These are phyloP conservation scores for Gopherus evgoodei DNA, from an alignment of 2,113 vertebrate genomes.

Conservation along the genomic window DNA sequence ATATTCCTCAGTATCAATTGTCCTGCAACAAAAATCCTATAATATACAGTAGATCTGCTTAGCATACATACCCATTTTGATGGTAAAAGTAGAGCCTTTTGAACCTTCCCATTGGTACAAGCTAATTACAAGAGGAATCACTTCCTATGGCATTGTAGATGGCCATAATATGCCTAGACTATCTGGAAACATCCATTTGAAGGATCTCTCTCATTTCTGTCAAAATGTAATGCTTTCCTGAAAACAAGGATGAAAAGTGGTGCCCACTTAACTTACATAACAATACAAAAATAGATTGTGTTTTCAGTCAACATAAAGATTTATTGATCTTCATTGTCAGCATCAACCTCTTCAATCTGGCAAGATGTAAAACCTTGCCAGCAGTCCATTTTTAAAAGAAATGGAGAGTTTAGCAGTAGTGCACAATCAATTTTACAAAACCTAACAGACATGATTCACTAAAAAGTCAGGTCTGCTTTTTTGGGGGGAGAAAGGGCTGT, in stretches of 20 bases:
- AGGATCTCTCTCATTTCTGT: background rate
- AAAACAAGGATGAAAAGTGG: constrained; percentile 31
- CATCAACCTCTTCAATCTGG: background rate
- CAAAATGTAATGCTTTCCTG: constrained; percentile 14
- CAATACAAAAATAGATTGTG: background rate
- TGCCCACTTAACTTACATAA: background rate
- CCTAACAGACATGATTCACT: background rate
- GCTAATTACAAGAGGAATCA: constrained; percentile 1
- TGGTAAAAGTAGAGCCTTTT: background rate
- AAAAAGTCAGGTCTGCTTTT: background rate
- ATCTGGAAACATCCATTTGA: background rate
- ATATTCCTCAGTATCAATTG: background rate
- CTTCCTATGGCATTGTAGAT: background rate
- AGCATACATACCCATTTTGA: background rate
- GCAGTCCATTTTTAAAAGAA: background rate
- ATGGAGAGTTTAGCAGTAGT: background rate
- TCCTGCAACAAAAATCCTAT: background rate
- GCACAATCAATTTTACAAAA: background rate
- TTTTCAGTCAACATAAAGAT: constrained; percentile 37
- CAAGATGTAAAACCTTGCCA: constrained; percentile 18
- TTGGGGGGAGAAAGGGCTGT: background rate
- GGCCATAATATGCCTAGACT: background rate
- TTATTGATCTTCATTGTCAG: constrained; percentile 16
- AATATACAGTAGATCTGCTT: background rate
- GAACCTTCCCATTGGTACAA: background rate